Percentiles rank a stretch among this genome's conserved stretches.
Evolutionary conservation across 2,797 vertebrate genomes (phyloP).

Genomic region (Pseudochirops corinnae): DNA sequence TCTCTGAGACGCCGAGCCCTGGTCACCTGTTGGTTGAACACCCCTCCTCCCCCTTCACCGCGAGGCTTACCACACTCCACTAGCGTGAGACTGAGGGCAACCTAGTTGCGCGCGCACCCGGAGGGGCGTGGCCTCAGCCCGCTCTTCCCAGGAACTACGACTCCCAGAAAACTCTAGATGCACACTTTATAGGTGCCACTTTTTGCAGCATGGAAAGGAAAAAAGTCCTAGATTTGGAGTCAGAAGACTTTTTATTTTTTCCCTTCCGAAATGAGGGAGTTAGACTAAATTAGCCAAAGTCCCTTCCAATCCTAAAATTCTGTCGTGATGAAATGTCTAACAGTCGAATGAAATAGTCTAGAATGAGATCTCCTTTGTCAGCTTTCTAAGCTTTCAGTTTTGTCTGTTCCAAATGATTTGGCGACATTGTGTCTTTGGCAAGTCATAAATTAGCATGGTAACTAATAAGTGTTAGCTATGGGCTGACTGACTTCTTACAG

Average conservation of each 20-base stretch:
- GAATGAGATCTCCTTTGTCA: too few relatives aligned
- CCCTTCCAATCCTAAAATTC: not conserved
- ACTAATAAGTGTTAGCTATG: too few relatives aligned
- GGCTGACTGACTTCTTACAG: too few relatives aligned
- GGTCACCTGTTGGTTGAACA: not conserved
- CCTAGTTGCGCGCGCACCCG: not conserved
- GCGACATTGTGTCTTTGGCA: too few relatives aligned
- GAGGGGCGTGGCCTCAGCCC: too few relatives aligned
- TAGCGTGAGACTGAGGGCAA: not conserved
- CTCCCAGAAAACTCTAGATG: not conserved
- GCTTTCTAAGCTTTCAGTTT: too few relatives aligned
- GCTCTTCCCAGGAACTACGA: not conserved
- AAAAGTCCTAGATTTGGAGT: not conserved
- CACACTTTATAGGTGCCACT: accelerated
- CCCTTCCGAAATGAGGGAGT: not conserved
- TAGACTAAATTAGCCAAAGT: not conserved
- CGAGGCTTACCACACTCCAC: not conserved
- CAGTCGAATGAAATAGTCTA: too few relatives aligned
- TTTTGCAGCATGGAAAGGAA: not conserved
- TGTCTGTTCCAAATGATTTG: too few relatives aligned
- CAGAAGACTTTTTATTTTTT: not conserved
- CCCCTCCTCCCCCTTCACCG: not conserved
- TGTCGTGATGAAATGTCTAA: not conserved
- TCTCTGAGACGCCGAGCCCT: too few relatives aligned
- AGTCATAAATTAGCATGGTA: too few relatives aligned